Conservation (phyloP, 2,888 invertebrate species). For the Hedya salicella region DNA sequence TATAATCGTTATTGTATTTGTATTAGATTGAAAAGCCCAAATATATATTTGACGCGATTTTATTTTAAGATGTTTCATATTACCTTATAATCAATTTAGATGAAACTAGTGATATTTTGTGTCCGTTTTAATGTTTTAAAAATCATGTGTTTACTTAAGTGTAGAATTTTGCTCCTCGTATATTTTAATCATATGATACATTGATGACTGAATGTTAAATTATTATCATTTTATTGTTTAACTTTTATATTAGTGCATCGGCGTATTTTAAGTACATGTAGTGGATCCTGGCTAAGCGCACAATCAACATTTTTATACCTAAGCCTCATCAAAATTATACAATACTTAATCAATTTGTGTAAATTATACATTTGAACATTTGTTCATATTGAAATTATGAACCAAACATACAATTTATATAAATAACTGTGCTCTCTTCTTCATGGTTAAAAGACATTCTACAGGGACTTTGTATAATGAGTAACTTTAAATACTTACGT, state of each 20-base stretch:
- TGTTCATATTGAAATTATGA: constrained; percentile 30
- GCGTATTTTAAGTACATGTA: constrained; percentile 20
- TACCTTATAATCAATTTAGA: neutral
- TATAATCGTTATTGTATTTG: constrained; percentile 17
- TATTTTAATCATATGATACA: constrained; percentile 25
- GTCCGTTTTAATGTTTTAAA: constrained; percentile 16
- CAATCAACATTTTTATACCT: constrained; percentile 20
- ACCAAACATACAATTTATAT: constrained; percentile 21
- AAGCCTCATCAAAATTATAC: constrained; percentile 25
- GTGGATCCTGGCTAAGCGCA: constrained; percentile 33
- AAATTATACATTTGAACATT: constrained; percentile 4
- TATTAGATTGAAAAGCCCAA: constrained; percentile 19
- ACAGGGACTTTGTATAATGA: constrained; percentile 66
- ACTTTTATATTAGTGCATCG: constrained; percentile 21
- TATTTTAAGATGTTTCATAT: constrained; percentile 4
- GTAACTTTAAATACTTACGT: constrained; percentile 43
- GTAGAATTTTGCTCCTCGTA: constrained; percentile 24
- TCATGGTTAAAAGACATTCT: constrained; percentile 70
- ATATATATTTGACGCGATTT: constrained; percentile 29
- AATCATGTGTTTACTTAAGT: constrained; percentile 31
- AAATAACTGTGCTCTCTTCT: constrained; percentile 60
- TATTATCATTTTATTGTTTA: constrained; percentile 33
- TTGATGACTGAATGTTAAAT: constrained; percentile 56
- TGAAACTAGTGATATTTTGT: constrained; percentile 21
- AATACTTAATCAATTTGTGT: constrained; percentile 12